Base-by-base conservation (phyloP, 1,140 invertebrate genomes). In the Drosophila auraria region DNA sequence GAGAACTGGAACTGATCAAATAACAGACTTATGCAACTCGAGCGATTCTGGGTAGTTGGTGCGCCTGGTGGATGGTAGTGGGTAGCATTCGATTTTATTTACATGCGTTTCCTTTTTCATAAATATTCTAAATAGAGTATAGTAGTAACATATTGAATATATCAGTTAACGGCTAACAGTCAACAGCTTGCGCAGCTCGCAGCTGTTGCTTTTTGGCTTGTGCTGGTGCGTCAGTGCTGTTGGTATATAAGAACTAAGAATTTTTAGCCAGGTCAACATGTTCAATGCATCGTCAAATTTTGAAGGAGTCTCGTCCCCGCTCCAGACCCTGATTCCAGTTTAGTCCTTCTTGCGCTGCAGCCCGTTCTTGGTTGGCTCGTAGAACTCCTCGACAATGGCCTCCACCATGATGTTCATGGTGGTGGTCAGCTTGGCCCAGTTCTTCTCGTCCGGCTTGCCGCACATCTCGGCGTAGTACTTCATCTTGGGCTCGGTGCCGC, bases 401-500 rank as follows among this genome's bases (percentile, higher is more conserved):
- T 95, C 92, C 8, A 98, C 96, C 95, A 98, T 97, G 75, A 95
- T 95, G n/a, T 95, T 93, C 5, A 98, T 92, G 36, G 95, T 95
- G 11, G 78, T 66, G 76, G 95, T 94, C 40, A 97, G 94, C 73
- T 94, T 93, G 38, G 94, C 93, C 92, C 96, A 94, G 92, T 97
- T 95, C 54, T 97, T 98, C 94, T 96, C 93, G 45, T 94, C 94
- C 1, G 96, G 95, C 17, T 94, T 91, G 78, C 96, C 96, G 80
- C 96, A 96, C 49, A 98, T 94, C 94, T 99, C 99, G 1, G 97
- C 97, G 93, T 99, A 99, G 93, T 99, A 99, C 94, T 99, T 99
- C 64, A 99, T 95, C 94, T 99, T 99, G 17, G 99, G 99, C 93
- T 99, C 99, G 0, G 99, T 99, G 20, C 99, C 99, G 94, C 98